Evolutionary conservation across 2,113 vertebrate genomes (phyloP).

Genomic region (Manacus vitellinus): DNA sequence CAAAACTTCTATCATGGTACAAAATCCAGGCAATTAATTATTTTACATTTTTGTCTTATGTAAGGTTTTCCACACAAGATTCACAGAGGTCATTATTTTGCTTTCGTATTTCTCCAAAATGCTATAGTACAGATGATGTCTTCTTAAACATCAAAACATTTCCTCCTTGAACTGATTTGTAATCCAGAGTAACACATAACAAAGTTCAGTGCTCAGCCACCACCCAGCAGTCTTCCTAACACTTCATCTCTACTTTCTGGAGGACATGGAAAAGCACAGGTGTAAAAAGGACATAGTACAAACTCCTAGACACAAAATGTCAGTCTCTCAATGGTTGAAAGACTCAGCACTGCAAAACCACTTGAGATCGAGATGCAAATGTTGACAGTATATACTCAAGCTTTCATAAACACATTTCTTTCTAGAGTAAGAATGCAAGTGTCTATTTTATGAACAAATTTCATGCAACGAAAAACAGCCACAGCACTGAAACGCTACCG

Average conservation of each 20-base stretch:
- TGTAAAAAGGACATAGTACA: not conserved
- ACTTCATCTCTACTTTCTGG: not conserved
- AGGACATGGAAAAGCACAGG: not conserved
- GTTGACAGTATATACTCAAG: not conserved
- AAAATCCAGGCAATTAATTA: not conserved
- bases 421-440: not conserved
- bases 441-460: not conserved
- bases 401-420: not conserved
- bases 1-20: not conserved
- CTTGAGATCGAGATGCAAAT: not conserved
- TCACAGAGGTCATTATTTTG: not conserved
- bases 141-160: not conserved
- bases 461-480: not conserved
- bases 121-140: not conserved
- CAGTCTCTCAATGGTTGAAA: not conserved
- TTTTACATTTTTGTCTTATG: not conserved
- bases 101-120: not conserved
- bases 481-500: not conserved
- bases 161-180: not conserved
- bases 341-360: not conserved
- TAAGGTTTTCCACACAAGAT: not conserved
- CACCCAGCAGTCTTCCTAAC: not conserved
- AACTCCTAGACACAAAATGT: not conserved
- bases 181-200: not conserved
- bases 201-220: not conserved